Evolutionary conservation across 2,797 vertebrate genomes (phyloP), one percentile per base, ranked within the genome.

Genomic region (Buphagus erythrorhynchus): DNA sequence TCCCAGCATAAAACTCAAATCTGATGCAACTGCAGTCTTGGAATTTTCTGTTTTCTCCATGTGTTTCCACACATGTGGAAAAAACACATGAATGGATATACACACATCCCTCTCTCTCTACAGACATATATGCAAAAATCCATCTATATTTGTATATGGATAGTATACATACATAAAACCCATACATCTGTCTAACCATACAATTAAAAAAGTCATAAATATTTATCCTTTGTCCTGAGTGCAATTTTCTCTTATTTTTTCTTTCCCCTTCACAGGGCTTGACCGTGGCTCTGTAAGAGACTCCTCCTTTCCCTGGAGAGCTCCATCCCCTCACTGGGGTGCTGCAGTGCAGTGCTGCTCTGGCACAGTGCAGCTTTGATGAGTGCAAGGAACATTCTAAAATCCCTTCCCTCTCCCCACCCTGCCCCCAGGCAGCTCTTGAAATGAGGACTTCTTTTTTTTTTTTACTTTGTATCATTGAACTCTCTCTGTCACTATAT

Each of bases 221-320:
- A 19, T 85, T 68, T 26, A 43, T n/a, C 17, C n/a, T 6, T 25
- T 7, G 11, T 59, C 29, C 17, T 18, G n/a, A 81, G 13, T 13
- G 17, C 10, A 40, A 26, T 48, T 24, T 36, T 33, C 17, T 42
- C 4, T 14, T 14, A 1, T 29, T 20, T 29, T 21, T 22, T 16
- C 18, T 54, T 35, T 36, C 40, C 13, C 46, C 26, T 67, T 62
- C 13, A 21, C 36, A 29, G 14, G 57, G n/a, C 16, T 38, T 31
- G 58, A n/a, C 26, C 4, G 2, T 8, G 25, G 24, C 31, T 72
- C 45, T 68, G 13, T 48, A 40, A 17, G 31, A 73, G 38, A 8
- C 7, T 0, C 0, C 4, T 0, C 0, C 5, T 45, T 48, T 40
- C 51, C 85, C n/a, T 24, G 54, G 29, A 72, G 46, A 62, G 16